A percentile compares a stretch with the other conserved stretches of the same genome.
phyloP scores from a whole-genome alignment of 2,113 vertebrate species.

The Chlamydotis undulata region DNA sequence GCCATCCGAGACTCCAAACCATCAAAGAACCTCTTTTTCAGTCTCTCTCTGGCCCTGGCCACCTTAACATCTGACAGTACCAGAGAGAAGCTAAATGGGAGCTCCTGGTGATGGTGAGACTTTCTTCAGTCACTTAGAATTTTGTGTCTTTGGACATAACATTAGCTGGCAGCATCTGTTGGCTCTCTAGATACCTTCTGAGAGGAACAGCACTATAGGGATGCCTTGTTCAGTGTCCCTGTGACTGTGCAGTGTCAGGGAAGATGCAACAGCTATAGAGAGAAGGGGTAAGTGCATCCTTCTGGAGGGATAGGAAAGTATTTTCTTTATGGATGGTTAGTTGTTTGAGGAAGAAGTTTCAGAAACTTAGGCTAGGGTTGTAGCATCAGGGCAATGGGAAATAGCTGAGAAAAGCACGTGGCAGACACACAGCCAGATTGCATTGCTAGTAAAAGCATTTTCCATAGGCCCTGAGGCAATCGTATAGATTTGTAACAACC shows the following conservation, averaged over 20 bases:
- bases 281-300: neutral
- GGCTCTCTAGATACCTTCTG: neutral
- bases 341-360: neutral
- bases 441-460: neutral
- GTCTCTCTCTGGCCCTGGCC: neutral
- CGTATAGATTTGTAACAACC: neutral
- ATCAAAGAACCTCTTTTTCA: neutral
- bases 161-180: neutral
- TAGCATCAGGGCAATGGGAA: neutral
- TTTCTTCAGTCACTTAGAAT: neutral
- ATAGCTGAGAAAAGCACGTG: neutral
- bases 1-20: neutral
- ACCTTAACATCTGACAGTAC: neutral
- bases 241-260: neutral
- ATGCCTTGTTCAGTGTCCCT: neutral
- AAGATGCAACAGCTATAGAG: neutral
- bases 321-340: neutral
- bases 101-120: neutral
- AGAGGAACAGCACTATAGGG: accelerated
- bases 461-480: neutral
- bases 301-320: neutral
- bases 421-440: neutral
- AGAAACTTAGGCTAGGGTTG: neutral
- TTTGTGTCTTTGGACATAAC: neutral
- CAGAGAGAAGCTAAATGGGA: neutral